These are phyloP conservation scores for Brachionus sp. DNA, from an alignment of 1,140 invertebrate genomes.

Conservation along the genomic window DNA sequence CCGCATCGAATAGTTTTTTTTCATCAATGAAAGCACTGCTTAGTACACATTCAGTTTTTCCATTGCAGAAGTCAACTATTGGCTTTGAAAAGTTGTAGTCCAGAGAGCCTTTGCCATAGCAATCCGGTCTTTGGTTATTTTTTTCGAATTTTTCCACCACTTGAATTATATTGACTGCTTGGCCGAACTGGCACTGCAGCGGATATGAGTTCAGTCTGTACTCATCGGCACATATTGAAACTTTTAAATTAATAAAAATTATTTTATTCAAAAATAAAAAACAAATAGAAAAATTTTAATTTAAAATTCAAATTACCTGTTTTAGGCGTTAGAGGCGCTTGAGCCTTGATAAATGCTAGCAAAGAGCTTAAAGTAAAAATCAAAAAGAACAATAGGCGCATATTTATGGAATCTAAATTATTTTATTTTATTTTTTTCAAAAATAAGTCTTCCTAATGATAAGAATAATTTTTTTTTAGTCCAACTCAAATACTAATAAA, in stretches of 20 bases:
- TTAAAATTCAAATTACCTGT: not conserved
- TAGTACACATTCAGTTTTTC: slow-evolving; percentile 9
- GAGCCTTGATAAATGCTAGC: not conserved
- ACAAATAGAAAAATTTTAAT: not conserved
- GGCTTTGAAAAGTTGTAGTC: slow-evolving; percentile 44
- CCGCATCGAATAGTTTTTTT: slow-evolving; percentile 43
- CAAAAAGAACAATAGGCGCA: not conserved
- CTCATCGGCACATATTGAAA: slow-evolving; percentile 32
- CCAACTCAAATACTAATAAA: not conserved
- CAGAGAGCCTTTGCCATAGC: not conserved
- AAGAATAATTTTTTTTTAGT: not conserved
- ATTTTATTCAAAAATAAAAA: not conserved
- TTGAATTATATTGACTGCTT: slow-evolving; percentile 19
- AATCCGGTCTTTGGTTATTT: slow-evolving; percentile 19
- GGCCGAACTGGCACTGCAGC: not conserved
- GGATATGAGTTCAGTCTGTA: slow-evolving; percentile 39
- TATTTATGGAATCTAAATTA: not conserved
- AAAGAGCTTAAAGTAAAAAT: not conserved
- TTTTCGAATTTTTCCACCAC: slow-evolving; percentile 23
- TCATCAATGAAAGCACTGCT: slow-evolving; percentile 33
- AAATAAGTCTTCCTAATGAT: not conserved
- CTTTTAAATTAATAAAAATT: not conserved
- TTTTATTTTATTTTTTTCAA: not conserved
- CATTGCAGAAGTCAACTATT: slow-evolving; percentile 39
- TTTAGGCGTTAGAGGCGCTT: not conserved